Conservation (phyloP, 2,797 vertebrate species). For the Molossus molossus region DNA sequence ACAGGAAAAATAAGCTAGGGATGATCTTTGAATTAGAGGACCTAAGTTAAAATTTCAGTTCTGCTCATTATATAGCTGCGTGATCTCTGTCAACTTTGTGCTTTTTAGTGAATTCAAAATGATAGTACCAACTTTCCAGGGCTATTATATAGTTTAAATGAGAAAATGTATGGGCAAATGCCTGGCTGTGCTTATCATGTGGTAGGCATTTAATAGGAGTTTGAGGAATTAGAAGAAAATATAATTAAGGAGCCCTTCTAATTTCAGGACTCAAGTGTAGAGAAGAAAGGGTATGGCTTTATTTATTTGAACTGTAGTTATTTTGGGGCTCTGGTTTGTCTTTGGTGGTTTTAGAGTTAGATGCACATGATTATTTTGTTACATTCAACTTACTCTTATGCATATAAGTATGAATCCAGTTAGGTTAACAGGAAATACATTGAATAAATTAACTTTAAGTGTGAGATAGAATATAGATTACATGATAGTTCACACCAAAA, state of each 20-base stretch:
- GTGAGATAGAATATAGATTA: background rate
- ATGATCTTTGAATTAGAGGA: slow-evolving; percentile 15
- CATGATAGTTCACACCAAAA: background rate
- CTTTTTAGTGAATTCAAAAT: slow-evolving; percentile 21
- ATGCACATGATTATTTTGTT: background rate
- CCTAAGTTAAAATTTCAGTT: slow-evolving; percentile 18
- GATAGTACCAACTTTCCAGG: background rate
- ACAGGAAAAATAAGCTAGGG: background rate
- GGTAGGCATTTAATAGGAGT: slow-evolving; percentile 46
- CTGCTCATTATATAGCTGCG: background rate
- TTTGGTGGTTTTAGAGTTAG: slow-evolving; percentile 27
- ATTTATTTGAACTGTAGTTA: background rate
- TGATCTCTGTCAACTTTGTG: background rate
- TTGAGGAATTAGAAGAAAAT: slow-evolving; percentile 68
- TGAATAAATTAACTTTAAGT: slow-evolving; percentile 69
- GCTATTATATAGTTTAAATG: background rate
- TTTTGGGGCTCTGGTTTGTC: background rate
- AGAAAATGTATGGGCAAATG: background rate
- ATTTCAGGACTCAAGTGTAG: slow-evolving; percentile 74
- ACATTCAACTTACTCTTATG: background rate
- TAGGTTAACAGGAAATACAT: slow-evolving; percentile 39
- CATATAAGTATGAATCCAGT: background rate
- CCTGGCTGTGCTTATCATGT: background rate
- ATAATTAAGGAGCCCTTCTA: slow-evolving; percentile 76
- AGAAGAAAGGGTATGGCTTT: slow-evolving; percentile 78